Percentiles rank a stretch among this genome's conserved stretches.
phyloP scores from a whole-genome alignment of 2,888 invertebrate genomes.

The Pinctada fucata region DNA sequence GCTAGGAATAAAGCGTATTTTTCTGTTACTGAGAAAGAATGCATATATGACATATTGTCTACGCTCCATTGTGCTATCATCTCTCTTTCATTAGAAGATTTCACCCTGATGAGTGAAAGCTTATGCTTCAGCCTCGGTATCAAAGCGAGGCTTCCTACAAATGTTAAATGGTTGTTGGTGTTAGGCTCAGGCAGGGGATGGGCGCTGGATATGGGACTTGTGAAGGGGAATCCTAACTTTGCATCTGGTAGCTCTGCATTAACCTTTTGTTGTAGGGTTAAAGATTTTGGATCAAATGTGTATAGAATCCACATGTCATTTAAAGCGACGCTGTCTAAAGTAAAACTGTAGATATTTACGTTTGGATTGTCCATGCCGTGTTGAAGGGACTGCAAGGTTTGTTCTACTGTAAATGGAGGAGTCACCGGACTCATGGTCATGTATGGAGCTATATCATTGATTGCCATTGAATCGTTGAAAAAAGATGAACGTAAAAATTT shows the following conservation, averaged over 20 bases:
- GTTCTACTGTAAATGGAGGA: constrained; percentile 55
- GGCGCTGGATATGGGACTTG: constrained; percentile 58
- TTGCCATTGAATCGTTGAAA: constrained; percentile 58
- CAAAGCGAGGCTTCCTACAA: constrained; percentile 56
- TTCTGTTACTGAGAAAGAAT: constrained; percentile 67
- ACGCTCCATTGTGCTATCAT: constrained; percentile 59
- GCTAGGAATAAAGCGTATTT: constrained; percentile 66
- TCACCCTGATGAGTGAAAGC: constrained; percentile 59
- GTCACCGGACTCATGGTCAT: constrained; percentile 57
- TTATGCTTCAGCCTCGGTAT: constrained; percentile 49
- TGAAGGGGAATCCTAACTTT: neutral
- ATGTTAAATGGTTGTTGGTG: constrained; percentile 57
- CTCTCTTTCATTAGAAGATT: constrained; percentile 54
- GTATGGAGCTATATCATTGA: constrained; percentile 63
- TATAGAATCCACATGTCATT: constrained; percentile 71
- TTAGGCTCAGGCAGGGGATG: constrained; percentile 68
- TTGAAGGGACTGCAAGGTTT: constrained; percentile 52
- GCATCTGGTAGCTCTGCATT: constrained; percentile 40
- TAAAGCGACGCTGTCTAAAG: constrained; percentile 56
- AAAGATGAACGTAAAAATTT: constrained; percentile 57
- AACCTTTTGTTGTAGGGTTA: constrained; percentile 53
- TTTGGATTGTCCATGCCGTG: constrained; percentile 71
- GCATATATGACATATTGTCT: constrained; percentile 68
- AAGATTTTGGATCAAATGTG: constrained; percentile 52
- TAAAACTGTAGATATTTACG: constrained; percentile 62